Percentiles rank a stretch among this genome's conserved stretches.
Conservation (phyloP, 2,797 vertebrate genomes). For the Parambassis ranga region DNA sequence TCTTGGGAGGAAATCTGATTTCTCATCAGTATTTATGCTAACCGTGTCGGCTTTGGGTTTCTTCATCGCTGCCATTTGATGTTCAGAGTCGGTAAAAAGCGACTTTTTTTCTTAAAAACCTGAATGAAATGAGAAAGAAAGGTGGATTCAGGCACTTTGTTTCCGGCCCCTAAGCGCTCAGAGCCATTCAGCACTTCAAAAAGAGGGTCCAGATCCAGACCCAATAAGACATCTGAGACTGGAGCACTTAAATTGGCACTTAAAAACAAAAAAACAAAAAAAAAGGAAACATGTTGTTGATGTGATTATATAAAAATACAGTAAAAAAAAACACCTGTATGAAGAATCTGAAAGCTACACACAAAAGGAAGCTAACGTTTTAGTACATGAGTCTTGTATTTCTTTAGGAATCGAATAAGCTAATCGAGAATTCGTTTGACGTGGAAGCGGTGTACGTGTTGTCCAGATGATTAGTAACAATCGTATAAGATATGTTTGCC, state of each 20-base stretch:
- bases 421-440: constrained; percentile 66
- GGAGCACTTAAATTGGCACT: constrained; percentile 79
- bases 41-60: constrained; percentile 42
- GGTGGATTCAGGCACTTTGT: constrained; percentile 55
- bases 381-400: constrained; percentile 52
- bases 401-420: constrained; percentile 75
- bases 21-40: constrained; percentile 70
- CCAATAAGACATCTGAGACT: constrained; percentile 57
- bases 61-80: constrained; percentile 50
- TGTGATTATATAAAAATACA: constrained; percentile 12
- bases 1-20: constrained; percentile 38
- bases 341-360: constrained; percentile 41
- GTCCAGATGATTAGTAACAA: constrained; percentile 63
- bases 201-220: constrained; percentile 51
- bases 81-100: constrained; percentile 22
- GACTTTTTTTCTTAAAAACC: constrained; percentile 3
- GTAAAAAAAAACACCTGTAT: constrained; percentile 12
- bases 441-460: constrained; percentile 58
- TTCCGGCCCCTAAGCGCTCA: constrained; percentile 40
- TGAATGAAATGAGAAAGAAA: background rate
- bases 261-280: too few relatives aligned
- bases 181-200: constrained; percentile 73
- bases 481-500: constrained; percentile 73
- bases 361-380: constrained; percentile 52
- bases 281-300: constrained; percentile 26